These are phyloP conservation scores for Rhodophaea formosa DNA, from an alignment of 2,888 invertebrate species.

Conservation along the genomic window DNA sequence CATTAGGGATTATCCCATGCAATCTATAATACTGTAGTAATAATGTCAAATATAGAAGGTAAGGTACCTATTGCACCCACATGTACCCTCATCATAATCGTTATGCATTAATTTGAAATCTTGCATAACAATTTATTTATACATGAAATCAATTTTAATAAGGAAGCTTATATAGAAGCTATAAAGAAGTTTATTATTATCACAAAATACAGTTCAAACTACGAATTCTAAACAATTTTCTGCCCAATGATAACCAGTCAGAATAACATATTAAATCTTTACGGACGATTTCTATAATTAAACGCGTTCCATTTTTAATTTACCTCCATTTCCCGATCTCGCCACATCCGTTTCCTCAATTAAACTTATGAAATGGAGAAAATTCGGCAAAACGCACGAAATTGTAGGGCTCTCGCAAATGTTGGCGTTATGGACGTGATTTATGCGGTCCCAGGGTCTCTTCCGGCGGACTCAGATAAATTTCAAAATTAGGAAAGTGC, in stretches of 20 bases:
- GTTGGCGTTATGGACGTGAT: conserved; percentile 53
- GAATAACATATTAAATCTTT: conserved; percentile 5
- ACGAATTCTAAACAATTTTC: too few species aligned
- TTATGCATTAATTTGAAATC: too few species aligned
- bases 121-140: too few species aligned
- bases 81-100: too few species aligned
- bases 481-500: conserved; percentile 52
- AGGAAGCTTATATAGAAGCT: too few species aligned
- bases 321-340: conserved; percentile 19
- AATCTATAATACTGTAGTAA: too few species aligned
- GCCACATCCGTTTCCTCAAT: conserved; percentile 33
- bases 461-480: conserved; percentile 50
- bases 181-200: too few species aligned
- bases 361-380: conserved; percentile 42
- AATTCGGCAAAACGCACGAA: conserved; percentile 37
- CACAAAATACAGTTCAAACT: too few species aligned
- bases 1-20: too few species aligned
- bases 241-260: background rate
- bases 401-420: conserved; percentile 45
- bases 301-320: conserved; percentile 17
- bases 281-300: conserved; percentile 15
- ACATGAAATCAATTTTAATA: too few species aligned
- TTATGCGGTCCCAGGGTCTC: conserved; percentile 45
- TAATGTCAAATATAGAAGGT: too few species aligned
- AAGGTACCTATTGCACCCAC: too few species aligned